phyloP scores from a whole-genome alignment of 1,140 invertebrate genomes.

The Apocrypta bakeri region DNA sequence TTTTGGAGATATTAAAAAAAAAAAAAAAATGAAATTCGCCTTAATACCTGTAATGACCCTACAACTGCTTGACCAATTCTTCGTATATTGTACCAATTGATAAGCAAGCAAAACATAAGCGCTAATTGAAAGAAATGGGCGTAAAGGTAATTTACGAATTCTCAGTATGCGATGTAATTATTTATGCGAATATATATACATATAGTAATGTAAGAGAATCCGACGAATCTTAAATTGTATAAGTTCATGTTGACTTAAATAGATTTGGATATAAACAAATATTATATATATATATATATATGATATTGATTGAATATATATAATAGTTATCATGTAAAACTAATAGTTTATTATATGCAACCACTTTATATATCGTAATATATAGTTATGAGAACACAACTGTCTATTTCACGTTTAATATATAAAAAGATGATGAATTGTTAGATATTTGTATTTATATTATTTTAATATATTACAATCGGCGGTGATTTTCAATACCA shows the following conservation, averaged over 20 bases:
- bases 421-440: slow-evolving; percentile 39
- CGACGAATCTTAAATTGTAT: neutral
- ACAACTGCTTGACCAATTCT: slow-evolving; percentile 31
- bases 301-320: neutral
- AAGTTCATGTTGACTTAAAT: neutral
- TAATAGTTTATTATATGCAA: neutral
- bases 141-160: neutral
- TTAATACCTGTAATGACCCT: slow-evolving; percentile 15
- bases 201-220: no score
- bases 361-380: no score
- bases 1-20: neutral
- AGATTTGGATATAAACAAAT: neutral
- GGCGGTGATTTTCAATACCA: neutral
- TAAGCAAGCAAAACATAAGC: neutral
- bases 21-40: slow-evolving; percentile 22
- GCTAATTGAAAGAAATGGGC: neutral
- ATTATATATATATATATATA: neutral
- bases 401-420: slow-evolving; percentile 53
- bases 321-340: neutral
- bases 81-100: slow-evolving; percentile 32
- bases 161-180: neutral
- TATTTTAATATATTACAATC: neutral
- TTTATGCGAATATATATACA: neutral
- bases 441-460: neutral
- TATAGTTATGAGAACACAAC: slow-evolving; percentile 9